These are phyloP conservation scores for Spisula solida DNA, from an alignment of 2,888 invertebrate genomes.

Conservation along the genomic window DNA sequence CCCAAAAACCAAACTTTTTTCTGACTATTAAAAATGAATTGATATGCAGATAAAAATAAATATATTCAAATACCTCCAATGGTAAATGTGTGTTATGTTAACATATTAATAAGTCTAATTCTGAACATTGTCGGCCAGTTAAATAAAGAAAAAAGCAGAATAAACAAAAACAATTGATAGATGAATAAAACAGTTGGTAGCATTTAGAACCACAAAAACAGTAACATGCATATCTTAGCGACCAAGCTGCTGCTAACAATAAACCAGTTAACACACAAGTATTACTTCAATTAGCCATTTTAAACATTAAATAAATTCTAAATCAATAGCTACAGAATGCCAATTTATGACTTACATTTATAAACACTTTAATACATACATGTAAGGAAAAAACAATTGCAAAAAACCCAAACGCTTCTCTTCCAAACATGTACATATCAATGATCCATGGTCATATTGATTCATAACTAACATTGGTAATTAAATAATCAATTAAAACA, in stretches of 20 bases:
- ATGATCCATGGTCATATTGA: not conserved
- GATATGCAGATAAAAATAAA: no score
- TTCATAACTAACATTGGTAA: not conserved
- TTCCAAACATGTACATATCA: not conserved
- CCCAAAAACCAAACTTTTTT: no score
- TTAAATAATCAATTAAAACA: not conserved
- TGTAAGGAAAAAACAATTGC: not conserved
- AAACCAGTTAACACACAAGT: not conserved
- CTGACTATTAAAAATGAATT: no score
- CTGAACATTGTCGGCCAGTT: no score
- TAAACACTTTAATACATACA: not conserved
- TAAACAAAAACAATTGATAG: no score
- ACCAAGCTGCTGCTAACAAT: not conserved
- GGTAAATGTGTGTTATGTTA: no score
- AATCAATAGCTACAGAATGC: not conserved
- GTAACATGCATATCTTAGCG: no score
- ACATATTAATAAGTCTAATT: no score
- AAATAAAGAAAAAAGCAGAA: no score
- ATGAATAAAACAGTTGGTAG: no score
- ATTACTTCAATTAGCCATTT: constrained; percentile 7
- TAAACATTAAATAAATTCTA: not conserved
- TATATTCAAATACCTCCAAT: no score
- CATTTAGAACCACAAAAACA: no score
- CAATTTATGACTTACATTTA: not conserved
- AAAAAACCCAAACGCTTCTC: not conserved